Percentiles rank a stretch among this genome's conserved stretches.
phyloP scores from a whole-genome alignment of 2,797 vertebrate genomes.

The Bucorvus abyssinicus region DNA sequence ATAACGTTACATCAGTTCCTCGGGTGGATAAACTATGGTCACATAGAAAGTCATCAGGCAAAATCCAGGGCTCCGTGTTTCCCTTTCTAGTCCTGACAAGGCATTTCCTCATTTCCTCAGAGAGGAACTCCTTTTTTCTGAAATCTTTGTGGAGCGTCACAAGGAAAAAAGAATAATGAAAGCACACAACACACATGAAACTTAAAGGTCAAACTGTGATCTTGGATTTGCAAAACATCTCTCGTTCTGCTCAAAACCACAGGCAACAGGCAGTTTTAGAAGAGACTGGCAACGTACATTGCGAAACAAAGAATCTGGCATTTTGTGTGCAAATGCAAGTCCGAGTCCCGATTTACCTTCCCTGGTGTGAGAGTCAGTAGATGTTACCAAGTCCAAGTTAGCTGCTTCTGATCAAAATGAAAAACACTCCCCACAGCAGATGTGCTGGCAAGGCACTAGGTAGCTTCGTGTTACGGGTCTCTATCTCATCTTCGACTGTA shows the following conservation, averaged over 20 bases:
- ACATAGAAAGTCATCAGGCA: background rate
- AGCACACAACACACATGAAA: conserved; percentile 24
- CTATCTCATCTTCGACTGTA: conserved; percentile 22
- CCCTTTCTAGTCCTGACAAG: conserved; percentile 8
- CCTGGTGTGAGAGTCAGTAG: background rate
- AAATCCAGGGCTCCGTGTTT: background rate
- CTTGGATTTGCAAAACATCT: conserved; percentile 15
- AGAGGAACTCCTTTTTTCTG: background rate
- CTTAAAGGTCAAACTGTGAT: conserved; percentile 38
- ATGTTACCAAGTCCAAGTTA: conserved; percentile 37
- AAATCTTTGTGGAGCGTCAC: background rate
- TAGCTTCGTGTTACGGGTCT: background rate
- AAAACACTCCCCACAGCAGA: conserved; percentile 56
- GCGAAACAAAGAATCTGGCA: background rate
- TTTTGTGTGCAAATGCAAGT: background rate
- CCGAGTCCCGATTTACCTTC: conserved; percentile 15
- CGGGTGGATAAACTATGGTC: background rate
- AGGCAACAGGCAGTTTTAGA: background rate
- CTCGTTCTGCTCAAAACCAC: background rate
- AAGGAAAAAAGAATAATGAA: background rate
- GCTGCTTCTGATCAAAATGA: conserved; percentile 53
- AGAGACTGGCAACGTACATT: background rate
- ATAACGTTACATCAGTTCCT: background rate
- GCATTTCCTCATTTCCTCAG: conserved; percentile 36
- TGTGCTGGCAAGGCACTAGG: conserved; percentile 52